Evolutionary conservation across 2,797 vertebrate species (phyloP), one percentile per base, ranked within the genome.

Genomic region (Microcaecilia unicolor): DNA sequence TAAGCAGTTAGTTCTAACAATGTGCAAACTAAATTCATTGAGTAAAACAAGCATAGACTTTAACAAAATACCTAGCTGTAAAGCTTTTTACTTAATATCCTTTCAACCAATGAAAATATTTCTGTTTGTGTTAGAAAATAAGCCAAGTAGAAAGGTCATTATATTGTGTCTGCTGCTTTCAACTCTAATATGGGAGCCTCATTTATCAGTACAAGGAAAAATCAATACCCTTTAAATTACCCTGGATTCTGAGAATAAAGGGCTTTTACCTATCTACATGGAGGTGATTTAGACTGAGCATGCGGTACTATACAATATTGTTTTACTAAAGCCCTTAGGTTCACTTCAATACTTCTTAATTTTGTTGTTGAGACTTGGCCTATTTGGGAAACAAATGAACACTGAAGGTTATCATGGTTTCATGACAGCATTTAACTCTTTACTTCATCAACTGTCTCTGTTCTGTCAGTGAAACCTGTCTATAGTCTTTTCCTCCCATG

Each of bases 181-280:
- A 0, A 28, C 68, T 28, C 30, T 72, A 63, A 70, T 74, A 70
- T 50, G 58, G 55, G 52, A 57, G 38, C 61, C 56, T 58, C 55
- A 61, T 69, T 77, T 71, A 51, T 64, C 64, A 65, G 59, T 48
- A 61, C n/a, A 60, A 63, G 28, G 41, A 48, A 66, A 79, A 70
- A 73, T 77, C 70, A 66, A 77, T 78, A 76, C 30, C 23, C 56
- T 72, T 64, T 58, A 66, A 56, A 50, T 56, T 67, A 37, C 48
- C 56, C 54, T 53, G 52, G 46, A 67, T 62, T 68, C 41, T 44
- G 41, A 66, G 53, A 50, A 43, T 37, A 56, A 37, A 51, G 56
- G 58, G 45, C 18, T 60, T 73, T 68, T 63, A 51, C 26, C 17
- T 18, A 20, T n/a, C 33, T 47, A 5, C 1, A n/a, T 25, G 28